Conservation (phyloP, 2,113 vertebrate genomes). For the Isichthys henryi region DNA sequence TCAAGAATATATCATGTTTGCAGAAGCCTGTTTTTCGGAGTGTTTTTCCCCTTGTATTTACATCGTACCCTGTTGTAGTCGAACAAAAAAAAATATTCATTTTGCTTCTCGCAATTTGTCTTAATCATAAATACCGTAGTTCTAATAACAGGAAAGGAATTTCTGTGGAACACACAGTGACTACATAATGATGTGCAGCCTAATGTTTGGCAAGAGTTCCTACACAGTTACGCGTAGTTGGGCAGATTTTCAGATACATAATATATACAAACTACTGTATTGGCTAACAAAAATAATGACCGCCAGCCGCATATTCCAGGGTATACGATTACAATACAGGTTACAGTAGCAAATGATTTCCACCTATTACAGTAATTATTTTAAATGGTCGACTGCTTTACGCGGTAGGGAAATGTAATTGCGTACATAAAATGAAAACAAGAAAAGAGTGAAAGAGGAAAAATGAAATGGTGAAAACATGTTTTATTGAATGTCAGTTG, state of each 20-base stretch:
- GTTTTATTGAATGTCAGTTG: not conserved
- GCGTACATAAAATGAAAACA: not conserved
- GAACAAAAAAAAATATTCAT: not conserved
- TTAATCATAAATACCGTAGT: not conserved
- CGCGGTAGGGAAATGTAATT: not conserved
- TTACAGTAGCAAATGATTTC: not conserved
- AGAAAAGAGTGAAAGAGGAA: not conserved
- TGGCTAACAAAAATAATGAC: not conserved
- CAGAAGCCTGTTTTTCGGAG: not conserved
- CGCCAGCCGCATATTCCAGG: not conserved
- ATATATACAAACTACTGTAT: not conserved
- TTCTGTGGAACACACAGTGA: not conserved
- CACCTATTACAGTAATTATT: not conserved
- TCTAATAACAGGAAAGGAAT: not conserved
- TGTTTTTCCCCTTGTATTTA: not conserved
- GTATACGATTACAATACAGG: not conserved
- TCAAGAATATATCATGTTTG: not conserved
- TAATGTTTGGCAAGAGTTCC: not conserved
- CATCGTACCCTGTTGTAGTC: not conserved
- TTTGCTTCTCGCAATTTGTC: not conserved
- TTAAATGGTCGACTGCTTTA: not conserved
- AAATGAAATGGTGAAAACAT: not conserved
- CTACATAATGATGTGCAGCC: not conserved
- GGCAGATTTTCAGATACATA: not conserved
- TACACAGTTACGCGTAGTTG: not conserved